Conservation (phyloP, 1,140 invertebrate genomes). For the Drosophila rhopaloa region DNA sequence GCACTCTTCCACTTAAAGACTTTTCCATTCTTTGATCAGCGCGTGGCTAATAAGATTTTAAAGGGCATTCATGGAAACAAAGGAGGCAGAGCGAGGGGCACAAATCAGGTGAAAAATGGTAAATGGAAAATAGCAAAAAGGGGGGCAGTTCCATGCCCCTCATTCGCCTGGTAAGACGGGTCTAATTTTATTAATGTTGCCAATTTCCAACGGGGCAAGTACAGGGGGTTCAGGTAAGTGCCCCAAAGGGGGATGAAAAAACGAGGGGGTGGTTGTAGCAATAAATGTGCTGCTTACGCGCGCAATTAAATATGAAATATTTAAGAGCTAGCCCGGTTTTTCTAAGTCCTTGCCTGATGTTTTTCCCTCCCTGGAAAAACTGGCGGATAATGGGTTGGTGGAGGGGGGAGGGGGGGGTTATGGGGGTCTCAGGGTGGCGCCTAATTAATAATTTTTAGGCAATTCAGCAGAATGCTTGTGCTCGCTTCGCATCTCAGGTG, state of each 20-base stretch:
- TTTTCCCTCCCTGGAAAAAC: neutral
- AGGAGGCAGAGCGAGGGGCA: neutral
- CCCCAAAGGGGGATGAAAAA: conserved; percentile 2
- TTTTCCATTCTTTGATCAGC: conserved; percentile 59
- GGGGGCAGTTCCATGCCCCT: neutral
- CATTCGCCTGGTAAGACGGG: conserved; percentile 13
- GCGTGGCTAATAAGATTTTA: conserved; percentile 69
- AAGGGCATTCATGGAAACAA: conserved; percentile 52
- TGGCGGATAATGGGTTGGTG: neutral
- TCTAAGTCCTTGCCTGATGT: neutral
- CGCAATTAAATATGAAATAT: conserved; percentile 82
- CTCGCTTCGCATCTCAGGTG: conserved; percentile 9
- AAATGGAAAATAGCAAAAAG: conserved; percentile 30
- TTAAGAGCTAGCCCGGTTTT: conserved; percentile 50
- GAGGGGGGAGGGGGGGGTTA: neutral
- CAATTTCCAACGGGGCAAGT: conserved; percentile 66
- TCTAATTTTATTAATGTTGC: conserved; percentile 82
- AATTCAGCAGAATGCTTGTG: conserved; percentile 64
- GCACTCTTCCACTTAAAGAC: conserved; percentile 12
- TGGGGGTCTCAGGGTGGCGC: neutral
- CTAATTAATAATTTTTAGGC: conserved; percentile 83
- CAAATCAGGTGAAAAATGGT: conserved; percentile 59
- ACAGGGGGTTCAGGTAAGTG: conserved; percentile 21
- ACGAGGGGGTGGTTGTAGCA: conserved; percentile 20
- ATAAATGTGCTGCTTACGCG: conserved; percentile 76